Conservation (phyloP, 2,888 invertebrate species). For the Plagiodera versicolora region DNA sequence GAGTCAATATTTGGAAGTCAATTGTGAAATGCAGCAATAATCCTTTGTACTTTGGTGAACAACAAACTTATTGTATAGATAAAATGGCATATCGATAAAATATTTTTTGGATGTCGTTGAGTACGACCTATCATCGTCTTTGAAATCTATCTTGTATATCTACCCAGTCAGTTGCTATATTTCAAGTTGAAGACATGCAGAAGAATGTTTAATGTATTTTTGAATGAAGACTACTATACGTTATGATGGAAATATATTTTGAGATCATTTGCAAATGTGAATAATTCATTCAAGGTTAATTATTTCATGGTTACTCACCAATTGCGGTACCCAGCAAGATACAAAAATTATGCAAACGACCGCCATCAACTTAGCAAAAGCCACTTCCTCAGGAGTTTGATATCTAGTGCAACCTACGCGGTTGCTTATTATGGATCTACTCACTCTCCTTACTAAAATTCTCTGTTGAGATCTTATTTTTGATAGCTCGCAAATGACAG, state of each 20-base stretch:
- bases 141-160: too few species aligned
- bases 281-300: background rate
- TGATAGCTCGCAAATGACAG: slow-evolving; percentile 76
- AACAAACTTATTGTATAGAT: too few species aligned
- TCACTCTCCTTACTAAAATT: slow-evolving; percentile 53
- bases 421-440: slow-evolving; percentile 50
- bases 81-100: too few species aligned
- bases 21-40: background rate
- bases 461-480: slow-evolving; percentile 57
- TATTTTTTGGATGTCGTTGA: too few species aligned
- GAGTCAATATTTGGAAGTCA: background rate
- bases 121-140: too few species aligned
- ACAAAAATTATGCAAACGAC: slow-evolving; percentile 80
- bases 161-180: too few species aligned
- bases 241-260: too few species aligned
- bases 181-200: too few species aligned
- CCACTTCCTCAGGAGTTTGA: slow-evolving; percentile 78
- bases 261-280: background rate
- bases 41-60: background rate
- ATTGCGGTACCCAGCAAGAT: slow-evolving; percentile 85
- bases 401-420: slow-evolving; percentile 47
- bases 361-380: slow-evolving; percentile 84
- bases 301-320: slow-evolving; percentile 61
- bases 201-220: background rate
- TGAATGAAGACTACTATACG: background rate